phyloP scores from a whole-genome alignment of 2,113 vertebrate genomes.

The Castor canadensis region DNA sequence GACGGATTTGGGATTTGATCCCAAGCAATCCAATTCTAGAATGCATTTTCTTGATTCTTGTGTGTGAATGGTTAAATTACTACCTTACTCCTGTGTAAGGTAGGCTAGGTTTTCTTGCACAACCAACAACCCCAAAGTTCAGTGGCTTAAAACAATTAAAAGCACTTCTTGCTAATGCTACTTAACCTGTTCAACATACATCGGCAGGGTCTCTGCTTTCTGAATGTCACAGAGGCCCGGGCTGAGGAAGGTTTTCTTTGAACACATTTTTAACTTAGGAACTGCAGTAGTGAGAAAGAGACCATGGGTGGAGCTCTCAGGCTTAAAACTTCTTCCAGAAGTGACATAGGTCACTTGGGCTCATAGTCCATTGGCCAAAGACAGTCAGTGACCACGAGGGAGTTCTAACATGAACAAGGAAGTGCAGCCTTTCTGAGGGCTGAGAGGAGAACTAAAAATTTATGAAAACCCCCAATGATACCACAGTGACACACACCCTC shows the following conservation, averaged over 20 bases:
- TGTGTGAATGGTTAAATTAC: no score
- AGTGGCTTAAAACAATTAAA: background rate
- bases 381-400: background rate
- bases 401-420: background rate
- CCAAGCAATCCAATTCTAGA: background rate
- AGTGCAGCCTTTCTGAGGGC: rapidly evolving
- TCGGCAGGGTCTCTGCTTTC: background rate
- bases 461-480: background rate
- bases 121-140: background rate
- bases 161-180: background rate
- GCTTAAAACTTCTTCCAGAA: background rate
- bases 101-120: background rate
- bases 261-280: background rate
- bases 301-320: rapidly evolving
- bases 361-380: background rate
- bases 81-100: background rate
- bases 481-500: background rate
- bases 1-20: background rate
- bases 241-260: background rate
- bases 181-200: rapidly evolving
- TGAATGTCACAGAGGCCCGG: background rate
- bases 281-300: background rate
- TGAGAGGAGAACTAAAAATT: background rate
- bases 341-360: background rate
- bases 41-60: background rate